These are phyloP conservation scores for Drosophila ironensis DNA, from an alignment of 1,140 invertebrate genomes.

Conservation along the genomic window DNA sequence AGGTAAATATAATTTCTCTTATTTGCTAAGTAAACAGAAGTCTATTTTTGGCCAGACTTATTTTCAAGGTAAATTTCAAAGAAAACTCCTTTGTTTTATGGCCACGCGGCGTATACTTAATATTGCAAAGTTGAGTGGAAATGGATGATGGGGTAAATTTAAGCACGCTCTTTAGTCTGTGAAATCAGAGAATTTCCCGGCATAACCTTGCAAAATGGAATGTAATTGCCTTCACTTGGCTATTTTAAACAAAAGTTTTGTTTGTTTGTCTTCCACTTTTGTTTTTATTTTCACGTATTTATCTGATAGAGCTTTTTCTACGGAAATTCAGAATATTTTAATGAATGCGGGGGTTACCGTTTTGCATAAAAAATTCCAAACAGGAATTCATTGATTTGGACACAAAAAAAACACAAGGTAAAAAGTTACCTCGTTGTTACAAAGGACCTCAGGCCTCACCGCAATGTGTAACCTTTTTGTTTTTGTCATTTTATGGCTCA, in stretches of 20 bases:
- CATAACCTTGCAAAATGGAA: not conserved
- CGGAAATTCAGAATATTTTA: not conserved
- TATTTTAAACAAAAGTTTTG: not conserved
- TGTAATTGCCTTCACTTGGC: not conserved
- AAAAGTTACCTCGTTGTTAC: not conserved
- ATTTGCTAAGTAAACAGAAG: no score
- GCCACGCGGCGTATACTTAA: no score
- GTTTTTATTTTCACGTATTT: not conserved
- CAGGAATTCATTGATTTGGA: not conserved
- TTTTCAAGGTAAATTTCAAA: no score
- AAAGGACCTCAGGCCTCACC: not conserved
- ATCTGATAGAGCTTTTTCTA: not conserved
- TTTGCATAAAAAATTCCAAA: no score
- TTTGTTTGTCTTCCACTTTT: not conserved
- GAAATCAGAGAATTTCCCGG: no score
- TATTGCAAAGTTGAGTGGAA: no score
- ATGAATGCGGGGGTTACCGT: not conserved
- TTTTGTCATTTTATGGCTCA: conserved; percentile 9
- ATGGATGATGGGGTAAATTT: no score
- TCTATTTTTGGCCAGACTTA: no score
- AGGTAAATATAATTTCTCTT: no score
- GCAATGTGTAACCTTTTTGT: not conserved
- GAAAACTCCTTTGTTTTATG: no score
- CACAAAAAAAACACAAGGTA: not conserved
- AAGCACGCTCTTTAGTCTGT: no score